Percentiles rank a stretch among this genome's conserved stretches.
These are phyloP conservation scores for Aldabrachelys gigantea DNA, from an alignment of 2,113 vertebrate genomes.

Conservation along the genomic window DNA sequence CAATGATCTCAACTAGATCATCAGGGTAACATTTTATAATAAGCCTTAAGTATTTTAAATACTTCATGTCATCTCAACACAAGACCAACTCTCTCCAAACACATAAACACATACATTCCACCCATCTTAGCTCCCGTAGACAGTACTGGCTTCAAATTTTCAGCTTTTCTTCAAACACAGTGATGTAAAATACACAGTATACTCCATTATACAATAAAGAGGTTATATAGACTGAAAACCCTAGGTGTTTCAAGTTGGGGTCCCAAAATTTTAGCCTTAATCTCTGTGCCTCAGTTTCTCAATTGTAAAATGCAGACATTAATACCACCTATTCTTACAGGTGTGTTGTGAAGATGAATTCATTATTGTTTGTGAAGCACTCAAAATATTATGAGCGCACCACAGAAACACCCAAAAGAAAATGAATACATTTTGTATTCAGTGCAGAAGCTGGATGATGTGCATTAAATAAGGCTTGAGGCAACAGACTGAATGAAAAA, in stretches of 20 bases:
- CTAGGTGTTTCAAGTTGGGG: neutral
- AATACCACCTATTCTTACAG: neutral
- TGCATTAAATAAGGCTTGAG: neutral
- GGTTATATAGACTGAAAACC: no score
- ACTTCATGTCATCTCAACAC: neutral
- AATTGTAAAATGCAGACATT: neutral
- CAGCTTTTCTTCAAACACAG: neutral
- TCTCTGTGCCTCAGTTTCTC: neutral
- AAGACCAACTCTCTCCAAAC: neutral
- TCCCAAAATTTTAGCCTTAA: neutral
- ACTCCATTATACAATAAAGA: neutral
- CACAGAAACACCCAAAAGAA: slow-evolving; percentile 2
- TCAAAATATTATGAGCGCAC: neutral
- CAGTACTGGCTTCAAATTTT: neutral
- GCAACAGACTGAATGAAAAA: neutral
- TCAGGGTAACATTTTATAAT: neutral
- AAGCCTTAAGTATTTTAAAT: neutral
- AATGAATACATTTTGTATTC: neutral
- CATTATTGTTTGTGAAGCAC: neutral
- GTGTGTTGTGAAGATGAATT: neutral
- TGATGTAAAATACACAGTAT: neutral
- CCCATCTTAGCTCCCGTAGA: neutral
- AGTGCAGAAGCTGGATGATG: neutral
- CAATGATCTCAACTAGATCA: neutral
- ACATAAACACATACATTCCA: neutral